A percentile compares a stretch with the other conserved stretches of the same genome.
phyloP scores from a whole-genome alignment of 2,113 vertebrate genomes.

The Cyanoramphus novaezelandiae region DNA sequence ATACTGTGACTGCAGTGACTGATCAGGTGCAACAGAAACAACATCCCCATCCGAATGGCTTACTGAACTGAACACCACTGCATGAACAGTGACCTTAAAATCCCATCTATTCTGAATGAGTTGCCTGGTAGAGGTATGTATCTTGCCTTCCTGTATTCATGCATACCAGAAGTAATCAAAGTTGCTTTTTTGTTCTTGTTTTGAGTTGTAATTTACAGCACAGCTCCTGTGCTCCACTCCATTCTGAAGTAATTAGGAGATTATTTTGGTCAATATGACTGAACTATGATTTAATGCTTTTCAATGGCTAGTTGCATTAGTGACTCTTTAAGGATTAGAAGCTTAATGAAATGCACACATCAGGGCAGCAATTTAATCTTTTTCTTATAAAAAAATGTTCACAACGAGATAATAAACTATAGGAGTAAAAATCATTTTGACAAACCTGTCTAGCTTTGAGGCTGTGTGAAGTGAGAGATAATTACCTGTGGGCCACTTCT shows the following conservation, averaged over 20 bases:
- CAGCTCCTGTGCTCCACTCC: not conserved
- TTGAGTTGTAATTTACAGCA: not conserved
- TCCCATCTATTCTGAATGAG: not conserved
- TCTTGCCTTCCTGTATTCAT: not conserved
- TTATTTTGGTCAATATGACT: slow-evolving; percentile 65
- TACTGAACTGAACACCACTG: not conserved
- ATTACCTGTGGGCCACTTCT: slow-evolving; percentile 52
- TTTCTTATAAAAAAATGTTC: slow-evolving; percentile 72
- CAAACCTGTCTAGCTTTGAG: slow-evolving; percentile 57
- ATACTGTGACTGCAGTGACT: not conserved
- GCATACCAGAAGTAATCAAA: not conserved
- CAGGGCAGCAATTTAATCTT: slow-evolving; percentile 72
- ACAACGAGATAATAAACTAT: slow-evolving; percentile 72
- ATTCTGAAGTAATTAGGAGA: slow-evolving; percentile 65
- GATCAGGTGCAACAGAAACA: not conserved
- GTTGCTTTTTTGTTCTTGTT: not conserved
- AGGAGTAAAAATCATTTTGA: slow-evolving; percentile 72
- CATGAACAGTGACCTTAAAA: not conserved
- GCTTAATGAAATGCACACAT: slow-evolving; percentile 73
- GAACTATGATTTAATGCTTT: slow-evolving; percentile 66
- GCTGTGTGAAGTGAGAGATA: slow-evolving; percentile 34
- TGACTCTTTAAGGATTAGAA: slow-evolving; percentile 74
- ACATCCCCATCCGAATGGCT: not conserved
- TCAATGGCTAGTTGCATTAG: slow-evolving; percentile 65
- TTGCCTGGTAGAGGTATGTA: not conserved